Evolutionary conservation across 2,797 vertebrate species (phyloP).

Genomic region (Dicrostonyx torquatus): DNA sequence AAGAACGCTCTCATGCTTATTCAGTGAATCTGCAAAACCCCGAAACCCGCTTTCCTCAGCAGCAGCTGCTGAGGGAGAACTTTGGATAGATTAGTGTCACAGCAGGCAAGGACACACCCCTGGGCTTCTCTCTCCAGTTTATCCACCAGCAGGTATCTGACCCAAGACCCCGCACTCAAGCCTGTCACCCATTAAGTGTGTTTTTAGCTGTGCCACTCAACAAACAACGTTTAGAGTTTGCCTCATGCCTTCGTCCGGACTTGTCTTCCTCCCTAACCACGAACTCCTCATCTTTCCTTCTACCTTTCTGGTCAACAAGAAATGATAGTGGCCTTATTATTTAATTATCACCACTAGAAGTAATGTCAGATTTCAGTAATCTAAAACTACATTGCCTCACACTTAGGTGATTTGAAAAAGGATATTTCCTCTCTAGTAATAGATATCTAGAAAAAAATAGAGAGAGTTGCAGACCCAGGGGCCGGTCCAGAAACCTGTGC

Average conservation of each 20-base stretch:
- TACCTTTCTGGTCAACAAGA: slow-evolving; percentile 53
- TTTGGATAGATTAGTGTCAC: slow-evolving; percentile 3
- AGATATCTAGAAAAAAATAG: slow-evolving; percentile 26
- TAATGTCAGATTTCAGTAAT: slow-evolving; percentile 76
- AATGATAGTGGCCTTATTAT: slow-evolving; percentile 67
- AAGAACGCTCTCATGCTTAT: slow-evolving; percentile 12
- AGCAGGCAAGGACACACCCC: not conserved
- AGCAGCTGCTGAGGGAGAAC: slow-evolving; percentile 18
- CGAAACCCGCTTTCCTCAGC: not conserved
- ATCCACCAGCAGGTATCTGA: not conserved
- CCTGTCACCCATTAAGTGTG: not conserved
- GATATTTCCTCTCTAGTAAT: slow-evolving; percentile 58
- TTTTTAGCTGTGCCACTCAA: slow-evolving; percentile 33
- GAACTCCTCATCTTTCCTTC: slow-evolving; percentile 24
- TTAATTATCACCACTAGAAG: slow-evolving; percentile 70
- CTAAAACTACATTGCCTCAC: slow-evolving; percentile 65
- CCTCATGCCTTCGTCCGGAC: not conserved
- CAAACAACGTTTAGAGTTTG: not conserved
- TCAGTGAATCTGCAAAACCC: slow-evolving; percentile 5
- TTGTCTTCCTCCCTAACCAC: slow-evolving; percentile 28
- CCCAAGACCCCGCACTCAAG: not conserved
- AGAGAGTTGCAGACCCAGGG: not conserved
- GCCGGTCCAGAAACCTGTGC: not conserved
- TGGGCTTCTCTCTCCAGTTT: not conserved
- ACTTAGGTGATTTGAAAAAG: slow-evolving; percentile 70